phyloP scores from a whole-genome alignment of 1,140 invertebrate species.

The Leptoteleia sp. region DNA sequence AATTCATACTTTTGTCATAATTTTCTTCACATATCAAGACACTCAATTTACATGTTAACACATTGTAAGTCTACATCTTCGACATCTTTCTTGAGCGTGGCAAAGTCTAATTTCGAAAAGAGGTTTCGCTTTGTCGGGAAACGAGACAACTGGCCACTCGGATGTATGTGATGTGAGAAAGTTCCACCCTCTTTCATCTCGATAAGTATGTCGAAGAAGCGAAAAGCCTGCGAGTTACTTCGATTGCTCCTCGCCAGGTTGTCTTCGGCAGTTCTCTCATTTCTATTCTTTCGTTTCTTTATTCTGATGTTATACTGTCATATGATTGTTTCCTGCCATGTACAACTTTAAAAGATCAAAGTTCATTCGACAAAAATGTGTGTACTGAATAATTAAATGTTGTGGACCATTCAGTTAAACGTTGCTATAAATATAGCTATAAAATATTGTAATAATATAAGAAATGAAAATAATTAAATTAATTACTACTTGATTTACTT shows the following conservation, averaged over 20 bases:
- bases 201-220: conserved; percentile 66
- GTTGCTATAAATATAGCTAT: too few species aligned
- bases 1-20: conserved; percentile 37
- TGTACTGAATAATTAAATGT: too few species aligned
- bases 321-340: conserved; percentile 59
- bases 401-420: too few species aligned
- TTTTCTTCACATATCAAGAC: conserved; percentile 57
- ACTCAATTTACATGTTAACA: conserved; percentile 67
- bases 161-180: conserved; percentile 63
- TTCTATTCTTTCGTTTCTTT: conserved; percentile 23
- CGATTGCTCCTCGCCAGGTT: conserved; percentile 52
- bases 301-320: conserved; percentile 19
- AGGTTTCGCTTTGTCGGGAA: conserved; percentile 57
- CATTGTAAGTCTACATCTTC: conserved; percentile 59
- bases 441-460: too few species aligned
- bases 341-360: conserved; percentile 21
- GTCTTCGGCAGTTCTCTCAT: conserved; percentile 43
- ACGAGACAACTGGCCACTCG: conserved; percentile 63
- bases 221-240: conserved; percentile 63
- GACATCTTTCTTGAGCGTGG: conserved; percentile 59
- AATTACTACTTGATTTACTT: too few species aligned
- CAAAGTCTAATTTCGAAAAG: conserved; percentile 65
- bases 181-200: conserved; percentile 67
- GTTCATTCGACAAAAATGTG: conserved; percentile 2
- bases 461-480: too few species aligned